These are phyloP conservation scores for Chaitophorus viminalis DNA, from an alignment of 2,888 invertebrate species.

Conservation along the genomic window DNA sequence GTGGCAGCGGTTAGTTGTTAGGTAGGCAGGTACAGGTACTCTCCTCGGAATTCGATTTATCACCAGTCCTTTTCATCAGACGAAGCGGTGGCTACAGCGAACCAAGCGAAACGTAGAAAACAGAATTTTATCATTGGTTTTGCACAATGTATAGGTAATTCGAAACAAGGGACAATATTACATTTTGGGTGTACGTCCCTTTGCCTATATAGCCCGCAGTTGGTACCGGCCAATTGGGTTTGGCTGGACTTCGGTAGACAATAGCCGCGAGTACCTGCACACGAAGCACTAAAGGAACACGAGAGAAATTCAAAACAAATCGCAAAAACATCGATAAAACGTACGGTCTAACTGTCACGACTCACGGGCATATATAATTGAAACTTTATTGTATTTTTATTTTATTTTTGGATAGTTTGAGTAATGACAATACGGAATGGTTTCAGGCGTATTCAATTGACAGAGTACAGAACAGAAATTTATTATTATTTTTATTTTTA, in stretches of 20 bases:
- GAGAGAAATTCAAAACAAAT: not conserved
- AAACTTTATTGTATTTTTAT: too few relatives aligned
- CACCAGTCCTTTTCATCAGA: not conserved
- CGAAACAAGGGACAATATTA: not conserved
- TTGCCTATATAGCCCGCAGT: not conserved
- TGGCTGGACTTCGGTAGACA: not conserved
- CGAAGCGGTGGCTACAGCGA: not conserved
- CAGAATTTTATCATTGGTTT: not conserved
- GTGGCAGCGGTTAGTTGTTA: too few relatives aligned
- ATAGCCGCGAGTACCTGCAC: not conserved
- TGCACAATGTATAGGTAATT: not conserved
- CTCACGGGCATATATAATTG: too few relatives aligned
- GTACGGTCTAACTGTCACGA: too few relatives aligned
- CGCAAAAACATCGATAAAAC: not conserved
- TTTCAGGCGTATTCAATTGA: too few relatives aligned
- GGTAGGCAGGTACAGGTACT: too few relatives aligned
- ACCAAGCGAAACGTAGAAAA: not conserved
- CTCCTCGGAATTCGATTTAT: not conserved
- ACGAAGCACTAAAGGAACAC: not conserved
- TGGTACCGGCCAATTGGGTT: not conserved
- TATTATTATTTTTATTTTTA: too few relatives aligned
- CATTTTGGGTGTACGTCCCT: not conserved
- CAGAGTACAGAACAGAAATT: too few relatives aligned
- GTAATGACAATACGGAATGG: too few relatives aligned
- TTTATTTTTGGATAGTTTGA: too few relatives aligned